Conservation (phyloP, 2,113 vertebrate species). For the Sapajus apella region DNA sequence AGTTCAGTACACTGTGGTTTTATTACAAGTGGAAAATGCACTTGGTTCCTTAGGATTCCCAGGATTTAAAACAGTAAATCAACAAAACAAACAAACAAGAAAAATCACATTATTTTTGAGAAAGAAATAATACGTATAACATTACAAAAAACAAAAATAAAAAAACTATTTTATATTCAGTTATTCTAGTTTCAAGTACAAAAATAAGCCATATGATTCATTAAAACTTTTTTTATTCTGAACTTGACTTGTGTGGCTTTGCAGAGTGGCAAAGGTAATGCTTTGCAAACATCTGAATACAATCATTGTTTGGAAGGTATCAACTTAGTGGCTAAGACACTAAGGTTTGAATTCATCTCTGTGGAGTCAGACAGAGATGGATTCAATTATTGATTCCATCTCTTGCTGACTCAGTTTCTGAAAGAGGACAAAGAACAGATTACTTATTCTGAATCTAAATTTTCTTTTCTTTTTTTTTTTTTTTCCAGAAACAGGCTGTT, state of each 20-base stretch:
- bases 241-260: background rate
- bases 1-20: conserved; percentile 34
- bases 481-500: no score
- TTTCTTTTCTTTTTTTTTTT: background rate
- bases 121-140: background rate
- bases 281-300: background rate
- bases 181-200: background rate
- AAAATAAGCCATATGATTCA: background rate
- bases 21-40: conserved; percentile 64
- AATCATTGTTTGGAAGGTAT: background rate
- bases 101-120: conserved; percentile 21
- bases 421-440: background rate
- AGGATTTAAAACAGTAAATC: conserved; percentile 55
- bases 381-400: background rate
- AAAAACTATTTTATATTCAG: background rate
- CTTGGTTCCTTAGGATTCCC: conserved; percentile 57
- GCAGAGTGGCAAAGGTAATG: background rate
- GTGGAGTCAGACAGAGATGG: background rate
- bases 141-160: background rate
- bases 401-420: background rate
- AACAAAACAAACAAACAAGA: conserved; percentile 20
- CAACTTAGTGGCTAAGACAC: background rate
- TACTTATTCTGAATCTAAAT: background rate
- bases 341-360: no score
- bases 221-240: background rate